Percentiles rank a stretch among this genome's conserved stretches.
These are phyloP conservation scores for Apocheima hispidaria DNA, from an alignment of 2,888 invertebrate species.

Conservation along the genomic window DNA sequence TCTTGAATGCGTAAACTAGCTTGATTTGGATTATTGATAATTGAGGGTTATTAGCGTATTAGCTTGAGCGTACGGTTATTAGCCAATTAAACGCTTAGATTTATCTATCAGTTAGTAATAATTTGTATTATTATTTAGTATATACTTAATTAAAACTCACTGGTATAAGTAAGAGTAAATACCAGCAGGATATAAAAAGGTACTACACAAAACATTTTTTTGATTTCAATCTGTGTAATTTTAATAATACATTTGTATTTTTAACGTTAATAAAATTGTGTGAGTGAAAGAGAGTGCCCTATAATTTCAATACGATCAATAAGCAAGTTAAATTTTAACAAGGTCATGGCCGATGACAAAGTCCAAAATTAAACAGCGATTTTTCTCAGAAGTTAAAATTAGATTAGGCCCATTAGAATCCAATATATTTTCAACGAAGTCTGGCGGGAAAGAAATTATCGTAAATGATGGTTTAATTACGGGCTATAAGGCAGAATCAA, in stretches of 20 bases:
- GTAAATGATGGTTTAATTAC: conserved; percentile 45
- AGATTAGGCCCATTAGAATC: conserved; percentile 44
- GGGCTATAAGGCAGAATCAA: conserved; percentile 17
- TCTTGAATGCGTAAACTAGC: conserved; percentile 6
- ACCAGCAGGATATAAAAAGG: too few species aligned
- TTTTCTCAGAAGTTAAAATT: conserved; percentile 38
- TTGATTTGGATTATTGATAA: conserved; percentile 19
- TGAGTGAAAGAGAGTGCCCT: too few species aligned
- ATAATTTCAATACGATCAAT: too few species aligned
- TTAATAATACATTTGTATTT: too few species aligned
- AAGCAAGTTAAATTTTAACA: background rate
- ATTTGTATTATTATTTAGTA: background rate
- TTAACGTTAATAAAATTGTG: too few species aligned
- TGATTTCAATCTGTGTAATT: too few species aligned
- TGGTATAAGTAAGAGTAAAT: too few species aligned
- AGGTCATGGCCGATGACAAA: conserved; percentile 17
- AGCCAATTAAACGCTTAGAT: conserved; percentile 8
- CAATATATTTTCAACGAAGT: conserved; percentile 41
- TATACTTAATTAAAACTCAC: too few species aligned
- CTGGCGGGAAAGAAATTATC: conserved; percentile 37
- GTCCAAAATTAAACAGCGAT: conserved; percentile 31
- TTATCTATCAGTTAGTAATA: background rate
- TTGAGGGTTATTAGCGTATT: conserved; percentile 13
- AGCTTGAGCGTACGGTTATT: conserved; percentile 4
- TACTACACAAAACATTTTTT: too few species aligned